Base-by-base conservation (phyloP, 2,888 invertebrate species). In the Phrixothrix hirtus region DNA sequence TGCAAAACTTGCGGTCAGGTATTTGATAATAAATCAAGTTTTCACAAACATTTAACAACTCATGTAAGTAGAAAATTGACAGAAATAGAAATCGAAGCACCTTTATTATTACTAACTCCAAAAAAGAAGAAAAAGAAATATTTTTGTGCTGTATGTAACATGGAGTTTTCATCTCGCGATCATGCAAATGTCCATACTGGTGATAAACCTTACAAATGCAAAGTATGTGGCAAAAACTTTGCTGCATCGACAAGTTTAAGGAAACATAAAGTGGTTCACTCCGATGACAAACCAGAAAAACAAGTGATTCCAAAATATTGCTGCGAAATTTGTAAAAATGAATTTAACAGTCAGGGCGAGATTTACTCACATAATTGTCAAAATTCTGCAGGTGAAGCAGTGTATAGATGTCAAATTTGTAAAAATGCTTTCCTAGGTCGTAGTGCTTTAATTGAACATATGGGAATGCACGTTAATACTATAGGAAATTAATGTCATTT, bases 381-480 rank as follows among this genome's bases (percentile, higher is more conserved):
- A 1, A 38, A 13, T 16, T 37, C 29, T 9, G 26, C 34, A 1
- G 35, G 30, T n/a, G 51, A 51, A 9, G 15, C 44, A 2, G 35
- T 45, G 1, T 51, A 45, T 15, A 26, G 30, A 12, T 51, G 51
- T 16, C 45, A 51, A 12, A 44, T 51, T 21, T 51, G 51, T 12
- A 45, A 39, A 9, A 39, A 27, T 10, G 21, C 51, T 1, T 45
- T 34, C 35, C 1, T 38, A 34, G 41, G 41, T 14, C 44, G 51
- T 2, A 29, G 26, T n/a, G 38, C 51, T 14, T 41, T 51, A 29
- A 39, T 51, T 2, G 51, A 51, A 14, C 51, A 51, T 12, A 51
- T 51, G 51, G 31, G 35, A 2, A 21, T 51, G 9, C 51, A 51
- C 26, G 17, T 51, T n/a, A n/a, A n/a, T n/a, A n/a, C n/a, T n/a